phyloP scores from a whole-genome alignment of 2,113 vertebrate species.

The Embiotoca jacksoni region DNA sequence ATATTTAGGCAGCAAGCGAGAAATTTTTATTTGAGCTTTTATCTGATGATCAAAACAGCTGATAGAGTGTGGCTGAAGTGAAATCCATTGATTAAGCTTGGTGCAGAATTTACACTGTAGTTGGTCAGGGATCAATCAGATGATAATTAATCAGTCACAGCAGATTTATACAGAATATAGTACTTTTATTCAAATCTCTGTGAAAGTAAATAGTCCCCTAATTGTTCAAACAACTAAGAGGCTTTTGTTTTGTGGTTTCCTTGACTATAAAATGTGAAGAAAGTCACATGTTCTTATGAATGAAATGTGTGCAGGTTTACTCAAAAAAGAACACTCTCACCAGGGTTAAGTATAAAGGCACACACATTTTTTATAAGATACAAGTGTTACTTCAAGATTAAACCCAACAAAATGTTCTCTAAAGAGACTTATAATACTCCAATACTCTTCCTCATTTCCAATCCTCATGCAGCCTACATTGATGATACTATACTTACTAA shows the following conservation, averaged over 20 bases:
- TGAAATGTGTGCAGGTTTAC: background rate
- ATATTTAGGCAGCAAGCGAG: conserved; percentile 15
- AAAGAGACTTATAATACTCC: no score
- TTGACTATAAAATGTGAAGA: background rate
- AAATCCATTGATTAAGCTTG: background rate
- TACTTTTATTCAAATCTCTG: background rate
- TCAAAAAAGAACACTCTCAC: background rate
- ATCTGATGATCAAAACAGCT: conserved; percentile 12
- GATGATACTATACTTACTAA: no score
- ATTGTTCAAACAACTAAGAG: background rate
- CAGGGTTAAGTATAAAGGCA: background rate
- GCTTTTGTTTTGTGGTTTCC: background rate
- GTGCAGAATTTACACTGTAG: background rate
- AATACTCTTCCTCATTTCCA: no score
- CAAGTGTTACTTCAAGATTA: background rate
- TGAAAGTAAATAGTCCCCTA: background rate
- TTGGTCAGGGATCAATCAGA: background rate
- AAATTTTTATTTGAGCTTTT: conserved; percentile 17
- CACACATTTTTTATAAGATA: background rate
- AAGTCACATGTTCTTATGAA: no score
- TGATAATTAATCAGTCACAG: background rate
- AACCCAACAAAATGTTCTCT: no score
- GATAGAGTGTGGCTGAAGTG: background rate
- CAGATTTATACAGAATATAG: background rate
- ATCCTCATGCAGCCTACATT: no score